phyloP scores from a whole-genome alignment of 1,140 invertebrate genomes.

The Neomicropteryx cornuta region DNA sequence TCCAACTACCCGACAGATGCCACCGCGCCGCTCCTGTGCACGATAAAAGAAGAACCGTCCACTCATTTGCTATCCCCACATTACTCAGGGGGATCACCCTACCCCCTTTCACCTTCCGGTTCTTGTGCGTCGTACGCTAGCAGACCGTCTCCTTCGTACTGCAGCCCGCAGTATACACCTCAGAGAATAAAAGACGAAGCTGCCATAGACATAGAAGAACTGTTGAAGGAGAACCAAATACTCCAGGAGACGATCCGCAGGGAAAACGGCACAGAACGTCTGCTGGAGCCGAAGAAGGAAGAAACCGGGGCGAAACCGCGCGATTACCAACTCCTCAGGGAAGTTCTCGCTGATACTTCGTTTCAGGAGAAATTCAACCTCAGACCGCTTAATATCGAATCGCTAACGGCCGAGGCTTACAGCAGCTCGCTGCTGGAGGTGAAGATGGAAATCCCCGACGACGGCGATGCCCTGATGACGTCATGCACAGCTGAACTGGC shows the following conservation, averaged over 20 bases:
- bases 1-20: constrained; percentile 27
- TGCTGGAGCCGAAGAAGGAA: constrained; percentile 23
- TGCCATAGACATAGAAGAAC: constrained; percentile 38
- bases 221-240: constrained; percentile 40
- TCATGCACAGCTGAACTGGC: constrained; percentile 32
- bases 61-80: constrained; percentile 40
- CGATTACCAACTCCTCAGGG: constrained; percentile 67
- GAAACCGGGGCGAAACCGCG: constrained; percentile 36
- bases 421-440: constrained; percentile 43
- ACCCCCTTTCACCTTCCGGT: constrained; percentile 47
- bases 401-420: constrained; percentile 37
- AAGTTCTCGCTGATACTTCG: constrained; percentile 69
- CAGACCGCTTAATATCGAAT: constrained; percentile 55
- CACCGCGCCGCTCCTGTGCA: constrained; percentile 21
- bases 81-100: constrained; percentile 40
- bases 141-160: constrained; percentile 24
- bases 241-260: constrained; percentile 35
- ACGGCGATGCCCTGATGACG: constrained; percentile 25
- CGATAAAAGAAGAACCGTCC: constrained; percentile 35
- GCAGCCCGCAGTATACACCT: constrained; percentile 40
- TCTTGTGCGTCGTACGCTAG: constrained; percentile 40
- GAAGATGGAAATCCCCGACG: constrained; percentile 48
- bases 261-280: constrained; percentile 21
- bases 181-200: constrained; percentile 42
- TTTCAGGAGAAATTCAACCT: constrained; percentile 75